Conservation (phyloP, 2,797 vertebrate genomes). For the Aeoliscus strigatus region DNA sequence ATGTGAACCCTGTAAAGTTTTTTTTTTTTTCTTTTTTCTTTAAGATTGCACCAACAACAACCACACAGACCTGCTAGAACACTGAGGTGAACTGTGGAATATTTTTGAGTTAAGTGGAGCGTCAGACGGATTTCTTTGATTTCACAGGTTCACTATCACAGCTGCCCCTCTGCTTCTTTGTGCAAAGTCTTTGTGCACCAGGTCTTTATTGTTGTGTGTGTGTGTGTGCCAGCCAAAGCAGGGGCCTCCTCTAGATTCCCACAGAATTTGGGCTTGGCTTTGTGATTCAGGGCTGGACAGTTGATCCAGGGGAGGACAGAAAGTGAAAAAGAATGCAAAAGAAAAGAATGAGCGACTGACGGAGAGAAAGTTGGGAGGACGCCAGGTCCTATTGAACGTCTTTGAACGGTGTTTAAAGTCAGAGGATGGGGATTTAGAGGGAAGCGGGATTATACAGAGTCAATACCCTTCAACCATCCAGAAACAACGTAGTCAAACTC, state of each 20-base stretch:
- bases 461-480: constrained; percentile 63
- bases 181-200: too few relatives aligned
- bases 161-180: too few relatives aligned
- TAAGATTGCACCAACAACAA: too few relatives aligned
- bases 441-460: constrained; percentile 71
- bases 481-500: constrained; percentile 34
- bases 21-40: too few relatives aligned
- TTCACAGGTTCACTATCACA: too few relatives aligned
- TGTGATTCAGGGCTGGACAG: constrained; percentile 65
- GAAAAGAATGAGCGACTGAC: constrained; percentile 62
- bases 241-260: constrained; percentile 62
- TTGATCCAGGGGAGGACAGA: constrained; percentile 69
- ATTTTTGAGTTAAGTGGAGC: too few relatives aligned
- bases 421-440: constrained; percentile 69
- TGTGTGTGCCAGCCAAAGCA: constrained; percentile 20
- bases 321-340: constrained; percentile 53
- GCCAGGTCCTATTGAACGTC: constrained; percentile 69
- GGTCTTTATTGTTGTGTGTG: too few relatives aligned
- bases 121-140: too few relatives aligned
- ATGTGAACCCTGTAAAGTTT: too few relatives aligned
- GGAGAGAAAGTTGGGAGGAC: constrained; percentile 65
- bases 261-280: constrained; percentile 64
- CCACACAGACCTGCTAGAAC: too few relatives aligned
- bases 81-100: too few relatives aligned
- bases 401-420: constrained; percentile 68